Base-by-base conservation (phyloP, 2,888 invertebrate genomes). In the Ormyrus nitidulus region DNA sequence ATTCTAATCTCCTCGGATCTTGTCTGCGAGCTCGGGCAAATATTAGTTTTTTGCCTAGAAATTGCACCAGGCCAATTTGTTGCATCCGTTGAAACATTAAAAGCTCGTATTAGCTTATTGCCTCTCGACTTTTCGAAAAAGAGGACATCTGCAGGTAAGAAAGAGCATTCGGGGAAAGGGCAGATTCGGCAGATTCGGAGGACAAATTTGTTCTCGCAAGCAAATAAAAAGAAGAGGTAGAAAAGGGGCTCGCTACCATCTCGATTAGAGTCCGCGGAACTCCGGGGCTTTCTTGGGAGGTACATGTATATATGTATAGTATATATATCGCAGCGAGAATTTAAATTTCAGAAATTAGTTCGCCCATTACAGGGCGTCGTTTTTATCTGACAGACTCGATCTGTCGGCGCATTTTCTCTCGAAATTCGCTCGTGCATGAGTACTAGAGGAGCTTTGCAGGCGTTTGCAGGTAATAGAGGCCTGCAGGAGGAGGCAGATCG, bases 321-420 rank as follows among this genome's bases (percentile, higher is more conserved):
- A 34, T 4, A 34, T 4, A 0, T 34, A 34, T 34, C 34, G 34
- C 34, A 34, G 34, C 34, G 34, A 89, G 89, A 89, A 90, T 90
- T 89, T 89, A 89, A 90, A 90, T 90, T 88, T 90, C 89, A 85
- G 89, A 89, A 90, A 90, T 90, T 90, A 90, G 90, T 89, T 87
- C 85, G 88, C 88, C 89, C 88, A 90, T 90, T 90, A 90, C 89
- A 89, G 58, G 61, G 86, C 85, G 84, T 83, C 71, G 34, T 34
- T 34, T 34, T 34, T 34, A 4, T 34, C 34, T 4, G 34, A 34
- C 59, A 0, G 7, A 3, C 46, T 62, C 49, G 9, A 74, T 77
- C 81, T 77, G 3, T 13, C 10, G 46, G 4, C 13, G 11, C 34
- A 34, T n/a, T 34, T 51, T 11, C 56, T 79, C 79, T 56, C 13